A percentile compares a stretch with the other conserved stretches of the same genome.
phyloP scores from a whole-genome alignment of 2,113 vertebrate species.

The Jacana jacana region DNA sequence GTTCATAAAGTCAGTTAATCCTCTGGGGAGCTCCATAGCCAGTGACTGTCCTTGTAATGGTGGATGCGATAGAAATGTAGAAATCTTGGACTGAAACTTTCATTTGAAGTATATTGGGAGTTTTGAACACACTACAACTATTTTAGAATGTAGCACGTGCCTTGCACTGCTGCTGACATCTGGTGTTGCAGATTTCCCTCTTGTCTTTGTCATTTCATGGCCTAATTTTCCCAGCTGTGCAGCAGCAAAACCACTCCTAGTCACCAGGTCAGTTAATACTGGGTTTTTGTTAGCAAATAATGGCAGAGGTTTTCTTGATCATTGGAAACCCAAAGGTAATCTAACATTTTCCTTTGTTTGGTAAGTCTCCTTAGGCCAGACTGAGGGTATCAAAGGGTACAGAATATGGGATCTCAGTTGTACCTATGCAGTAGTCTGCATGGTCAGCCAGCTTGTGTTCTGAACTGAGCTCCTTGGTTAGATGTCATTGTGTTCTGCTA shows the following conservation, averaged over 20 bases:
- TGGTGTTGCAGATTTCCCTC: neutral
- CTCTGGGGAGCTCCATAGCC: neutral
- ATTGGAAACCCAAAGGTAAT: neutral
- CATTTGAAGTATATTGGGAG: neutral
- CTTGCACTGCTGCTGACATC: neutral
- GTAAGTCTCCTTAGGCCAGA: neutral
- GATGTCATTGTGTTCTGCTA: neutral
- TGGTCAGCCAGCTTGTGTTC: neutral
- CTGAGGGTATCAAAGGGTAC: neutral
- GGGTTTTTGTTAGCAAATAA: neutral
- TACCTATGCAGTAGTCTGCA: rapidly evolving
- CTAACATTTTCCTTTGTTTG: neutral
- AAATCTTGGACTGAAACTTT: neutral
- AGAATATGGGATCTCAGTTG: neutral
- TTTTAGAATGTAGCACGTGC: neutral
- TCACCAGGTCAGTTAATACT: neutral
- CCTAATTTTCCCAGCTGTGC: neutral
- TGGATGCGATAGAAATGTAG: neutral
- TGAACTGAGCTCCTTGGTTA: neutral
- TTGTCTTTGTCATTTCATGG: neutral
- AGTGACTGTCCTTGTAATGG: neutral
- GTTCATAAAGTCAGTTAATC: neutral
- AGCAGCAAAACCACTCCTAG: neutral
- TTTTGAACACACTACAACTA: neutral
- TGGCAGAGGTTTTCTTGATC: neutral